A percentile compares a stretch with the other conserved stretches of the same genome.
Evolutionary conservation across 2,797 vertebrate species (phyloP).

Genomic region (Chiroxiphia lanceolata): DNA sequence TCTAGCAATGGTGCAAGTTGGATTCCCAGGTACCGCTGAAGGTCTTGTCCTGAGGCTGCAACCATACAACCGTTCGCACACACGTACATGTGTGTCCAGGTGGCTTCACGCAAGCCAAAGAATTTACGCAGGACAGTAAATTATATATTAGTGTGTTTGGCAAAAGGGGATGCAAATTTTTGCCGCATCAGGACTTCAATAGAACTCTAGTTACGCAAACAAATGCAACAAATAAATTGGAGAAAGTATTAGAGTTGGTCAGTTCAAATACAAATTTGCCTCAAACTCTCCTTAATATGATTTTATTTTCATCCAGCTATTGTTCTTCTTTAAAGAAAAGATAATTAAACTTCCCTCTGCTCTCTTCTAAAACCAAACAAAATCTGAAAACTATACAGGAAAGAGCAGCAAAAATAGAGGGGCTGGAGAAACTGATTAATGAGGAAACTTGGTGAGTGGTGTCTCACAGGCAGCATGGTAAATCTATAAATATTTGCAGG

Average conservation of each 20-base stretch:
- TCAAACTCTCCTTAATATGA: not conserved
- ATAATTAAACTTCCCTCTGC: not conserved
- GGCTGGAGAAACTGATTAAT: not conserved
- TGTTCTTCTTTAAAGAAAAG: not conserved
- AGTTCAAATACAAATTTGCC: not conserved
- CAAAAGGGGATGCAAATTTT: not conserved
- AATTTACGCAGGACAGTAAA: not conserved
- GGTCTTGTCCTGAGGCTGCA: not conserved
- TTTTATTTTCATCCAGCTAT: not conserved
- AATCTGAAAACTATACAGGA: not conserved
- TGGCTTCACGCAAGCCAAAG: not conserved
- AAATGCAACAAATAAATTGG: not conserved
- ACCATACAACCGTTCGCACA: not conserved
- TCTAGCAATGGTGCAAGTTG: not conserved
- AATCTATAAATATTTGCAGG: conserved; percentile 33
- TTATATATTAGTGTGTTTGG: not conserved
- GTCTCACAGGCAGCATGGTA: not conserved
- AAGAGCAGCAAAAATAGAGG: not conserved
- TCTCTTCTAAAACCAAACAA: not conserved
- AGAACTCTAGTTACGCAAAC: not conserved
- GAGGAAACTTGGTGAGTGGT: not conserved
- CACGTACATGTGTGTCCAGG: not conserved
- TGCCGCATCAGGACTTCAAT: not conserved
- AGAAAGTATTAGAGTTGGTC: not conserved
- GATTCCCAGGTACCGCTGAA: not conserved